phyloP scores from a whole-genome alignment of 2,113 vertebrate genomes.

The Eurystomus gularis region DNA sequence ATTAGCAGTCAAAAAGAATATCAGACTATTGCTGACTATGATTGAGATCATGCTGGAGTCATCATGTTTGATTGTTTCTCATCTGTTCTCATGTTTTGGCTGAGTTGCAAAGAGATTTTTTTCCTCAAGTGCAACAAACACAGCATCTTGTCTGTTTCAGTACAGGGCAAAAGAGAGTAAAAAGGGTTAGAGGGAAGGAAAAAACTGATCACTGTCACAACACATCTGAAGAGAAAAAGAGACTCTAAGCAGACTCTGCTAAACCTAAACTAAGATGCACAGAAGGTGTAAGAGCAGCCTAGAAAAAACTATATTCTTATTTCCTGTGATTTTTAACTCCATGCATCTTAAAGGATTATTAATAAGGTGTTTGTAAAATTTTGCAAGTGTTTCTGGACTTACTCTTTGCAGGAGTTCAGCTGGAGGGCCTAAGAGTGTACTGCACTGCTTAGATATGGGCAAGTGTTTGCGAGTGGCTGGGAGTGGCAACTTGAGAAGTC shows the following conservation, averaged over 20 bases:
- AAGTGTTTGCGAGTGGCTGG: neutral
- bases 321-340: neutral
- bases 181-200: neutral
- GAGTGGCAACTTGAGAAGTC: neutral
- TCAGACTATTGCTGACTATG: neutral
- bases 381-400: neutral
- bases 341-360: neutral
- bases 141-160: neutral
- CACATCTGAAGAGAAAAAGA: neutral
- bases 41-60: neutral
- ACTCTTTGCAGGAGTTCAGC: neutral
- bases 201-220: neutral
- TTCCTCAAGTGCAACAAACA: neutral
- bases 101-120: neutral
- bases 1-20: neutral
- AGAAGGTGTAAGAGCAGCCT: neutral
- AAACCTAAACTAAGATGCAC: neutral
- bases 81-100: neutral
- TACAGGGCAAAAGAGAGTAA: neutral
- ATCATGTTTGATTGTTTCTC: neutral
- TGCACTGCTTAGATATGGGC: neutral
- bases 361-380: neutral
- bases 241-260: neutral
- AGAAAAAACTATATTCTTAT: neutral
- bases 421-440: neutral